These are phyloP conservation scores for Martes martes DNA, from an alignment of 2,113 vertebrate species.

Conservation along the genomic window DNA sequence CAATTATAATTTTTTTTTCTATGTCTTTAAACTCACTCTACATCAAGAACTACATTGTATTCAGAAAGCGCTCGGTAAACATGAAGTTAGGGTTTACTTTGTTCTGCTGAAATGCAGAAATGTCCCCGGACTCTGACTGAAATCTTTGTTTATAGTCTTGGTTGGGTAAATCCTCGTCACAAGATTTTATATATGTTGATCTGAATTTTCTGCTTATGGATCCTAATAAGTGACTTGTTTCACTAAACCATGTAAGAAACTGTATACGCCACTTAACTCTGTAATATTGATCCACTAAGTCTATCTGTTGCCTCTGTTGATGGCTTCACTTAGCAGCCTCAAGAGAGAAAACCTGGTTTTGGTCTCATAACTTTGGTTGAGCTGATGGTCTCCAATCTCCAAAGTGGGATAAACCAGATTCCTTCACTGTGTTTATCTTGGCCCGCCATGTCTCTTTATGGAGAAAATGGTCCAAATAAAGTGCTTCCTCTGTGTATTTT, in stretches of 20 bases:
- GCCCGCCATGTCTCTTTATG: constrained; percentile 86
- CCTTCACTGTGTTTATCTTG: constrained; percentile 85
- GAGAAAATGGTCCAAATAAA: constrained; percentile 87
- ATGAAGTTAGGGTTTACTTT: not conserved
- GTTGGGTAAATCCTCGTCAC: not conserved
- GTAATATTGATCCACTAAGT: not conserved
- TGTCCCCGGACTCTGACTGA: not conserved
- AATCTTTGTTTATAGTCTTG: not conserved
- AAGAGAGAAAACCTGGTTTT: constrained; percentile 73
- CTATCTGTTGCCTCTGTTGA: constrained; percentile 28
- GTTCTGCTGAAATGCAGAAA: constrained; percentile 3
- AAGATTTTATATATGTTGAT: not conserved
- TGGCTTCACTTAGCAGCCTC: constrained; percentile 63
- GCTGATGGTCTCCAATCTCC: constrained; percentile 77
- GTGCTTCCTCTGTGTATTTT: constrained; percentile 90
- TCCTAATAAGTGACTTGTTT: not conserved
- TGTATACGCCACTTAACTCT: not conserved
- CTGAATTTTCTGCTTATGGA: constrained; percentile 56
- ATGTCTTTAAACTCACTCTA: not conserved
- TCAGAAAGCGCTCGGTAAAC: not conserved
- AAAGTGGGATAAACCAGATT: constrained; percentile 85
- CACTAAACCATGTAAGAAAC: not conserved
- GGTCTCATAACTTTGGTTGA: constrained; percentile 78
- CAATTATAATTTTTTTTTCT: not conserved
- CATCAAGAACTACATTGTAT: not conserved